Evolutionary conservation across 2,113 vertebrate species (phyloP).

Genomic region (Delphinus delphis): DNA sequence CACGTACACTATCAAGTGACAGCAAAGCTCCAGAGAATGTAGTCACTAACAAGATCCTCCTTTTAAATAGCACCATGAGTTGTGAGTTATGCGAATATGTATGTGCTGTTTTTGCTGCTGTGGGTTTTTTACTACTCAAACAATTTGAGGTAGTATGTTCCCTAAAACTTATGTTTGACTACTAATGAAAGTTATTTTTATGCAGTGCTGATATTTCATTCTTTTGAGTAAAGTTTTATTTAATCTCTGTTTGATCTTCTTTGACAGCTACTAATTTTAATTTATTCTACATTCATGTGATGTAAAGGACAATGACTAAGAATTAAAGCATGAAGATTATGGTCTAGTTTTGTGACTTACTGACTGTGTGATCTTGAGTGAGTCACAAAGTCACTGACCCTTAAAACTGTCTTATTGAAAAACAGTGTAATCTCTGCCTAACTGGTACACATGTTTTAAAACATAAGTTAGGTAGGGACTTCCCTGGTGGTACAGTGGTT

Average conservation of each 20-base stretch:
- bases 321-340: not conserved
- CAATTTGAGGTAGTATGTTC: not conserved
- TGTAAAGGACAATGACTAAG: not conserved
- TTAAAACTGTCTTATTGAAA: not conserved
- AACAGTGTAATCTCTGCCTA: no score
- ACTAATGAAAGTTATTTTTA: not conserved
- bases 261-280: not conserved
- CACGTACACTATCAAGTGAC: not conserved
- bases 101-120: not conserved
- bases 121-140: not conserved
- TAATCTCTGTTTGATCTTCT: not conserved
- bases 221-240: not conserved
- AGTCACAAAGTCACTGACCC: not conserved
- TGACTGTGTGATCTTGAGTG: not conserved
- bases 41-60: not conserved
- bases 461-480: not conserved
- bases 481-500: no score
- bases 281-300: not conserved
- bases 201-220: not conserved
- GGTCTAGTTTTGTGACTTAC: not conserved
- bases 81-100: not conserved
- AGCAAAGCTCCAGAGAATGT: not conserved
- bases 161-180: not conserved
- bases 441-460: not conserved
- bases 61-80: not conserved